Evolutionary conservation across 1,140 invertebrate species (phyloP), one percentile per base, ranked within the genome.

Genomic region (Eriosoma lanigerum): DNA sequence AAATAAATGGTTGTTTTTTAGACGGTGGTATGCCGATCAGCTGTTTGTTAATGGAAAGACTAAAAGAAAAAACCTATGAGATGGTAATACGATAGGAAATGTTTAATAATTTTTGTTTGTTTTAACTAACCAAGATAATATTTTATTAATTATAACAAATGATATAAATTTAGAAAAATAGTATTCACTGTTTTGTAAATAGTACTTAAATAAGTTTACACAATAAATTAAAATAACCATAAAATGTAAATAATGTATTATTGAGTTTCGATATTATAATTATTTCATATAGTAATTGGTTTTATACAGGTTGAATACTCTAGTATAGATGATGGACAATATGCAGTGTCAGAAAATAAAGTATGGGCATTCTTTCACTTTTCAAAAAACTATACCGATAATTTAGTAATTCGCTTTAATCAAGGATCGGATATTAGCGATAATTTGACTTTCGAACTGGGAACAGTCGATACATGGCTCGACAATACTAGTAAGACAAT

Each of bases 281-380:
- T n/a, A n/a, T n/a, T n/a, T n/a, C n/a, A n/a, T n/a, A n/a, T n/a
- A n/a, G n/a, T n/a, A n/a, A n/a, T n/a, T n/a, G n/a, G n/a, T n/a
- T n/a, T 19, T 3, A 4, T 38, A 6, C 24, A 82, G 82, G 48
- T 82, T n/a, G 48, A 81, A 24, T 76, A 50, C 58, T 21, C 78
- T 3, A 73, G 54, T 21, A 24, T 82, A 19, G 82, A 84, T 0
- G 87, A 89, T 0, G 95, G 93, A 0, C 88, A 90, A 78, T 85
- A 89, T n/a, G 91, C 91, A 0, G 94, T 97, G 0, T 85, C 87
- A 54, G 85, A 86, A 19, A 95, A 95, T 1, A 86, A 92, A 13
- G 91, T 92, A 0, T 97, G 95, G 94, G 95, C 93, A 0, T 91
- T 92, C 3, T 84, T 98, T 9, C 91, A 93, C 83, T 94, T 98